phyloP scores from a whole-genome alignment of 2,888 invertebrate genomes.

The Camptogramma bilineatum region DNA sequence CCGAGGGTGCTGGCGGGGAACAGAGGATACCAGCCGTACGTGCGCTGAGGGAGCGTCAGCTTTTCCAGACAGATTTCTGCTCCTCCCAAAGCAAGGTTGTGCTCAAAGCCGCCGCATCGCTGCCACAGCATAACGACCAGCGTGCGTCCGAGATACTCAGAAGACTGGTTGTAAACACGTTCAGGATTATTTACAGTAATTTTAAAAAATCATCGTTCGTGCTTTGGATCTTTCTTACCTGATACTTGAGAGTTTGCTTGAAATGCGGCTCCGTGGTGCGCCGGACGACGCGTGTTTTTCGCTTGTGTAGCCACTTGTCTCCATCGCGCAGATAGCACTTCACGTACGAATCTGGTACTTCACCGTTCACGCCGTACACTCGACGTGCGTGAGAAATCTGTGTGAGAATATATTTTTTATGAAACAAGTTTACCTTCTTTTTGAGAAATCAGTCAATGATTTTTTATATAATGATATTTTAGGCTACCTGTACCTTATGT shows the following conservation, averaged over 20 bases:
- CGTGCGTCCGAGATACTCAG: constrained; percentile 91
- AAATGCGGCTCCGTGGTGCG: constrained; percentile 94
- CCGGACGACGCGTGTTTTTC: constrained; percentile 94
- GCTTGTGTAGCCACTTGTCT: constrained; percentile 95
- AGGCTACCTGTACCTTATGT: too few species aligned
- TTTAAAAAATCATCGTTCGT: not conserved
- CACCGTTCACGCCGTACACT: constrained; percentile 87
- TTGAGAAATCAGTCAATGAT: too few species aligned
- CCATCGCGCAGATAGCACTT: constrained; percentile 96
- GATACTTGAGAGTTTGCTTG: constrained; percentile 95
- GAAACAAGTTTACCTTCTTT: not conserved
- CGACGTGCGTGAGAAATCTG: constrained; percentile 80
- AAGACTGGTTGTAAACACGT: constrained; percentile 75
- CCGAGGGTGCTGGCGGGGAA: constrained; percentile 94
- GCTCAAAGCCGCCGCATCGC: constrained; percentile 94
- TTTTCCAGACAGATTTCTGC: constrained; percentile 94
- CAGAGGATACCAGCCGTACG: constrained; percentile 96
- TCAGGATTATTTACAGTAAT: not conserved
- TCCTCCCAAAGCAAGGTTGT: constrained; percentile 92
- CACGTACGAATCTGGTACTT: constrained; percentile 95
- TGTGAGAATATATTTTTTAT: not conserved
- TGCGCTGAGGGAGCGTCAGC: constrained; percentile 91
- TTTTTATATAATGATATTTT: too few species aligned
- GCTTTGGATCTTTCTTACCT: constrained; percentile 62
- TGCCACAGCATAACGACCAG: constrained; percentile 97